Evolutionary conservation across 1,140 invertebrate genomes (phyloP).

Genomic region (Procambarus virginalis): DNA sequence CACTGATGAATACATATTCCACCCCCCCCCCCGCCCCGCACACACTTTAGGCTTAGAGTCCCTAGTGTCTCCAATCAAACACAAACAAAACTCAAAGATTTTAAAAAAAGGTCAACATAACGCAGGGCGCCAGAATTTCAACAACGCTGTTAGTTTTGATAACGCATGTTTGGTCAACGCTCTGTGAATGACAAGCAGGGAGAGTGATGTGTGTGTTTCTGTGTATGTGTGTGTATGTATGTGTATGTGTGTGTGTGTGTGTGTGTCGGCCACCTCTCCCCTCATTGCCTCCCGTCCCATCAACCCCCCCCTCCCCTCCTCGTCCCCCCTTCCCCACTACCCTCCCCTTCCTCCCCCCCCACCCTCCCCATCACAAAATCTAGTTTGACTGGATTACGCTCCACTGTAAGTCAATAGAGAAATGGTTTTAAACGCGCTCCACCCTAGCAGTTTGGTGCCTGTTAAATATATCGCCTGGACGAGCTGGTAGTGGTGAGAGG

Average conservation of each 20-base stretch:
- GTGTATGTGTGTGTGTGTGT: background rate
- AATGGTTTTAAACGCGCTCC: constrained; percentile 52
- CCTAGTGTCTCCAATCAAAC: background rate
- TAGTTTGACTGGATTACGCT: constrained; percentile 53
- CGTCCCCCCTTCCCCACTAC: background rate
- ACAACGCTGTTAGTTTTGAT: constrained; percentile 52
- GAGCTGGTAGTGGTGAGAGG: too few species aligned
- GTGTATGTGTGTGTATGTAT: background rate
- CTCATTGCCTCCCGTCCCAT: too few species aligned
- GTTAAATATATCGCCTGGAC: too few species aligned
- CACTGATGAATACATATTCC: too few species aligned
- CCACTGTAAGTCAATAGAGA: constrained; percentile 52
- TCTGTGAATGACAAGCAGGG: constrained; percentile 49
- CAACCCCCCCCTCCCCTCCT: too few species aligned
- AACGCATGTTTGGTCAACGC: constrained; percentile 48
- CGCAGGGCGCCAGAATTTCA: constrained; percentile 39
- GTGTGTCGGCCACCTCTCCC: background rate
- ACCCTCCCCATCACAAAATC: constrained; percentile 36
- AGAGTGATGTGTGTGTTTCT: too few species aligned
- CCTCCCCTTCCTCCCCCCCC: background rate
- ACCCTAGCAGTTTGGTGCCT: too few species aligned
- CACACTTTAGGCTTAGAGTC: background rate
- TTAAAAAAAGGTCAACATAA: constrained; percentile 44
- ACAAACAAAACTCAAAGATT: constrained; percentile 49
- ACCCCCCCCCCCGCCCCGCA: background rate